Conservation (phyloP, 2,113 vertebrate species). For the Nyctereutes procyonoides region DNA sequence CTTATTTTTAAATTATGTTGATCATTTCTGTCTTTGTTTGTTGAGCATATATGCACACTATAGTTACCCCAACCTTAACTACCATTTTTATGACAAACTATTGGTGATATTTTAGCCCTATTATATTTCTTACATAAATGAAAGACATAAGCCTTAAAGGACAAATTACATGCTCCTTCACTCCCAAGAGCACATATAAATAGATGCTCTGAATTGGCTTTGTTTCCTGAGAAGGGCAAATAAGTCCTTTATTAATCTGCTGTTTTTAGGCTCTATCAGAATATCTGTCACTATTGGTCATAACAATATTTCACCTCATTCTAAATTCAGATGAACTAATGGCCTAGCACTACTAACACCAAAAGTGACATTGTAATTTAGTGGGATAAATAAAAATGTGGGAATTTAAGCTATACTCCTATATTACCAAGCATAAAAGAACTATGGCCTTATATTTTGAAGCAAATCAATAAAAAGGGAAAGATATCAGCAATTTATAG, state of each 20-base stretch:
- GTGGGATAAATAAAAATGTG: neutral
- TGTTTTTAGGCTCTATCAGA: neutral
- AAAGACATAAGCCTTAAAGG: conserved; percentile 35
- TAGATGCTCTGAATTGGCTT: neutral
- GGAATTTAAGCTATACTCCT: neutral
- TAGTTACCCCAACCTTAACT: neutral
- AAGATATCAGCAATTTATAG: neutral
- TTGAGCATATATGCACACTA: neutral
- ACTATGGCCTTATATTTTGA: neutral
- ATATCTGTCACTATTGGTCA: conserved; percentile 4
- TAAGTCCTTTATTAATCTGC: neutral
- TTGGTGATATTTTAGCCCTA: neutral
- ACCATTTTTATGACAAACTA: neutral
- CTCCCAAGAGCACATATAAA: conserved; percentile 23
- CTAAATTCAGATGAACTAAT: conserved; percentile 48
- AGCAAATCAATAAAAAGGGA: neutral
- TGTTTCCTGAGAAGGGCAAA: conserved; percentile 43
- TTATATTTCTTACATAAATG: neutral
- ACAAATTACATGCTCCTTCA: neutral
- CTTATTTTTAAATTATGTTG: neutral
- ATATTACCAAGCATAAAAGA: neutral
- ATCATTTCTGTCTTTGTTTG: neutral
- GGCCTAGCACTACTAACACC: neutral
- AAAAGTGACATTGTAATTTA: conserved; percentile 12
- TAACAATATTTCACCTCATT: neutral